Evolutionary conservation across 1,140 invertebrate species (phyloP).

Genomic region (Physella acuta): DNA sequence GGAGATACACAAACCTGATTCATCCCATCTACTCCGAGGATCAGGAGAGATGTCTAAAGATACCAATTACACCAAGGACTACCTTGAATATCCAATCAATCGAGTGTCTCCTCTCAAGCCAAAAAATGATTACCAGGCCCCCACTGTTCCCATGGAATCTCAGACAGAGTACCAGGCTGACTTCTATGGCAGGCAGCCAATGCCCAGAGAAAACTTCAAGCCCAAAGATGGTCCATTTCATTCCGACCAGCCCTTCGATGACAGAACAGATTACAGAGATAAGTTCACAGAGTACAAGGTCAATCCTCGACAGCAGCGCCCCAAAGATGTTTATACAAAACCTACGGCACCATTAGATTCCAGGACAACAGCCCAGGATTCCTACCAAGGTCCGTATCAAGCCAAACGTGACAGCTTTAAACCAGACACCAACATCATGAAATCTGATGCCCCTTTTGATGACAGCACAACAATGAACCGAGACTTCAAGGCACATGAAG

Average conservation of each 20-base stretch:
- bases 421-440: conserved; percentile 4
- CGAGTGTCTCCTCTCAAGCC: conserved; percentile 19
- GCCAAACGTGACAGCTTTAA: conserved; percentile 23
- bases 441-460: conserved; percentile 29
- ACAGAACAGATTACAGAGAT: conserved; percentile 26
- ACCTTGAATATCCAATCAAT: neutral
- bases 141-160: conserved; percentile 18
- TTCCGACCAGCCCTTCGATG: conserved; percentile 24
- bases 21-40: conserved; percentile 25
- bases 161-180: conserved; percentile 20
- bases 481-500: conserved; percentile 22
- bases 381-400: conserved; percentile 24
- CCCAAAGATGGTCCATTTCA: conserved; percentile 17
- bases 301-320: conserved; percentile 5
- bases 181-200: conserved; percentile 21
- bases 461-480: conserved; percentile 20
- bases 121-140: conserved; percentile 28
- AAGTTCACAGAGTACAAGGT: conserved; percentile 26
- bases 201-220: conserved; percentile 20
- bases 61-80: conserved; percentile 17
- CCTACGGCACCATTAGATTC: conserved; percentile 26
- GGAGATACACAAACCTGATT: conserved; percentile 17
- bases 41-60: conserved; percentile 16
- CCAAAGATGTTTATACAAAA: conserved; percentile 20
- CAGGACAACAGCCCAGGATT: conserved; percentile 28